phyloP scores from a whole-genome alignment of 2,888 invertebrate species.

The Nephrotoma flavescens region DNA sequence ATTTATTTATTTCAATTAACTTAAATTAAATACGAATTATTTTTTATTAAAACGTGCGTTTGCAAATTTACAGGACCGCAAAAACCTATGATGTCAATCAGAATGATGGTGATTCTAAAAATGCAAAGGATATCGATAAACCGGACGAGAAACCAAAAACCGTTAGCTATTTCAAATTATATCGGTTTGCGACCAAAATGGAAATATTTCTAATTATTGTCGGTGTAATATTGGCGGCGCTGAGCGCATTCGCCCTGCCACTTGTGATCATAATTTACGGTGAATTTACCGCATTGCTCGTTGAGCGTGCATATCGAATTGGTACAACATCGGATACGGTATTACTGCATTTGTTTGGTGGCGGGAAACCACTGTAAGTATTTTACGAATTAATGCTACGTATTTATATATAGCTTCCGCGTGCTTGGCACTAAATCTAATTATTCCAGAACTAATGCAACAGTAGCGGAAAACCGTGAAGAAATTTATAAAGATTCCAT shows the following conservation, averaged over 20 bases:
- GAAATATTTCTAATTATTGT: constrained; percentile 39
- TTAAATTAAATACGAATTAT: background rate
- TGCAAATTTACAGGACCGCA: background rate
- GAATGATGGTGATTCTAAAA: background rate
- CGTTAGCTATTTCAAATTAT: background rate
- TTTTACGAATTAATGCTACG: background rate
- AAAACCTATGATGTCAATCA: background rate
- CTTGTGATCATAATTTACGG: constrained; percentile 56
- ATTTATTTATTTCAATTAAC: background rate
- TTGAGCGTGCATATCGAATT: constrained; percentile 43
- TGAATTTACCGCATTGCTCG: constrained; percentile 53
- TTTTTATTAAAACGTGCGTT: background rate
- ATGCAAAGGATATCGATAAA: background rate
- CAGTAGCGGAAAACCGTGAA: constrained; percentile 37
- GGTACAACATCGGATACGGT: constrained; percentile 43
- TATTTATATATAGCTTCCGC: background rate
- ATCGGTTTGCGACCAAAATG: constrained; percentile 42
- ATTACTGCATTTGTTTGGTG: constrained; percentile 44
- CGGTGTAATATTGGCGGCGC: constrained; percentile 41
- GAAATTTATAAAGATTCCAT: constrained; percentile 49
- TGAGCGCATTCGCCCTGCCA: constrained; percentile 50
- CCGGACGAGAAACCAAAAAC: background rate
- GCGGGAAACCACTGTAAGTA: constrained; percentile 42
- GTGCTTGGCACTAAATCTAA: background rate
- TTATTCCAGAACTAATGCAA: constrained; percentile 36